Conservation (phyloP, 2,888 invertebrate genomes). For the Ommatoiulus sabulosus region DNA sequence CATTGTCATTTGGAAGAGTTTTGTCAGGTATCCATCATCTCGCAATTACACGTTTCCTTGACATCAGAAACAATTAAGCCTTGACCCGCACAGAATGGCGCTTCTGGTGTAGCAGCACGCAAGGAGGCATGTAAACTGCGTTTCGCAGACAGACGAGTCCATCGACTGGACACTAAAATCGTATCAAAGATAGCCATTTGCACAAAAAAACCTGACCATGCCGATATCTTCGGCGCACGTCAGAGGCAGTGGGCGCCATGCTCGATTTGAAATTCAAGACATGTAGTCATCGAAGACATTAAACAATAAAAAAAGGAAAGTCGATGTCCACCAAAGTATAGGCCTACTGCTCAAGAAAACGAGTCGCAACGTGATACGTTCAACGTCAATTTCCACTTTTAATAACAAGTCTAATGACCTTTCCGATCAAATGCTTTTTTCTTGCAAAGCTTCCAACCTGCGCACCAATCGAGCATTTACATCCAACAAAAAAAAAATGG, state of each 20-base stretch:
- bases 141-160: not conserved
- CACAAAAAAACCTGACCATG: not conserved
- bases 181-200: not conserved
- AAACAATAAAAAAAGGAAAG: conserved; percentile 11
- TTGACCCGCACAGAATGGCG: not conserved
- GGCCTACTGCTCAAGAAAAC: not conserved
- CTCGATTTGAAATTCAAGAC: conserved; percentile 28
- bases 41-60: not conserved
- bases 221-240: not conserved
- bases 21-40: conserved; percentile 20
- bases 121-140: not conserved
- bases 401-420: conserved; percentile 27
- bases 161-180: conserved; percentile 28
- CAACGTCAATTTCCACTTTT: conserved; percentile 22
- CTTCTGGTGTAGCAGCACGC: not conserved
- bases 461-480: not conserved
- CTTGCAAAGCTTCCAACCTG: not conserved
- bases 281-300: not conserved
- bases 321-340: not conserved
- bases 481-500: not conserved
- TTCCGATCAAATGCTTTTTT: conserved; percentile 12
- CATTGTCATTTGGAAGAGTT: not conserved
- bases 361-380: not conserved
- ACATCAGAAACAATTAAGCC: not conserved
- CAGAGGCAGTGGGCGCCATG: not conserved